Percentiles rank a stretch among this genome's conserved stretches.
These are phyloP conservation scores for Orthonyx spaldingii DNA, from an alignment of 2,113 vertebrate species.

Conservation along the genomic window DNA sequence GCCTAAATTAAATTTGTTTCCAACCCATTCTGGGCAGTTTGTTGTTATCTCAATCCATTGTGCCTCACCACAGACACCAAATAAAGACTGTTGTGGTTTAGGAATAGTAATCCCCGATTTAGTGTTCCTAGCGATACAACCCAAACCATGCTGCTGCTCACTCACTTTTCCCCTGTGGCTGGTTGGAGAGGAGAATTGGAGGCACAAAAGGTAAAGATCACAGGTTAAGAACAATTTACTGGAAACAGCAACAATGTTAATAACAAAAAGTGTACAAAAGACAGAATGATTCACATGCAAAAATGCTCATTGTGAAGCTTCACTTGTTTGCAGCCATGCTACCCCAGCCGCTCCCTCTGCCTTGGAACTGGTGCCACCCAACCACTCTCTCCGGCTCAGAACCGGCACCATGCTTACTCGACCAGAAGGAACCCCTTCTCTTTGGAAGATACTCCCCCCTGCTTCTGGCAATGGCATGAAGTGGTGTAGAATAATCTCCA, in stretches of 20 bases:
- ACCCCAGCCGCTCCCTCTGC: not conserved
- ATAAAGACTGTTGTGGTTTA: not conserved
- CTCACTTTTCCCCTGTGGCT: not conserved
- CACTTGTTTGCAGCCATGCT: not conserved
- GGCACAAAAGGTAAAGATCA: not conserved
- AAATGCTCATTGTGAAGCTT: not conserved
- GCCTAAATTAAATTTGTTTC: not conserved
- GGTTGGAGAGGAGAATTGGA: not conserved
- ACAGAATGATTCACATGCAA: not conserved
- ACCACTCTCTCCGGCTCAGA: not conserved
- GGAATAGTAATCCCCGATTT: not conserved
- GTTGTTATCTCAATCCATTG: not conserved
- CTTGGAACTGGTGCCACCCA: not conserved
- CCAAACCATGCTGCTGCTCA: not conserved
- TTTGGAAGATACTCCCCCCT: accelerated
- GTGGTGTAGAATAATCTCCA: not conserved
- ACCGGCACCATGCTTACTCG: accelerated
- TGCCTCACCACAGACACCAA: not conserved
- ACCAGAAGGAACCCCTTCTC: not conserved
- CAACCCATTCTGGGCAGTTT: not conserved
- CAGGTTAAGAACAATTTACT: not conserved
- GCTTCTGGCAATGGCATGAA: not conserved
- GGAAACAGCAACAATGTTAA: not conserved
- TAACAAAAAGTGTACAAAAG: not conserved
- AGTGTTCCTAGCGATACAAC: not conserved